Evolutionary conservation across 2,113 vertebrate species (phyloP), one percentile per base, ranked within the genome.

Genomic region (Halichoerus grypus): DNA sequence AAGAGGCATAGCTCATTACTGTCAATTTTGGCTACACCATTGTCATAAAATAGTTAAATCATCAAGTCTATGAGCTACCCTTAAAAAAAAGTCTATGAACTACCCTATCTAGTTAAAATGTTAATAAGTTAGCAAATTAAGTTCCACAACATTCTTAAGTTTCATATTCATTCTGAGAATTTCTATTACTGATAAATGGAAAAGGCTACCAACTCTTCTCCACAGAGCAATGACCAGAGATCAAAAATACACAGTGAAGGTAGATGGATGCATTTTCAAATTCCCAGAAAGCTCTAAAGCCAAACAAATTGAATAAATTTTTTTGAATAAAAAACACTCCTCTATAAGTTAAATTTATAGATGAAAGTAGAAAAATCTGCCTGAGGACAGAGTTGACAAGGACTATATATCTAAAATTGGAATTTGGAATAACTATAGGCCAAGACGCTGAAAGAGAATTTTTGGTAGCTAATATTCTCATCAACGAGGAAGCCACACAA

Each of bases 101-200:
- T 87, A 33, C 5, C 65, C 53, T 13, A 93, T 15, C 65, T 10
- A 91, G 2, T 91, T 21, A 91, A 81, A 82, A 80, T 74, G 33
- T n/a, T 84, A 91, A 74, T 21, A 9, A 10, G 61, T 46, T 88
- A 69, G 72, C n/a, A 94, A 79, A 94, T 92, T 76, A 80, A 95
- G 39, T 69, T 84, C 13, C 31, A n/a, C 18, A 59, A 67, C 51
- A 14, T 84, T 28, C 22, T 91, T 63, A 91, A 93, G 88, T 63
- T 93, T 97, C 28, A 94, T 28, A 97, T 46, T 87, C 14, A 87
- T 46, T n/a, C 18, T 57, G 51, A 10, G 71, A 74, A 55, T 74
- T 59, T 67, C 15, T 39, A n/a, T 69, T 90, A 59, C 51, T 85
- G 7, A 67, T 77, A 61, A 81, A 18, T 6, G 4, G 15, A 88